Base-by-base conservation (phyloP, 2,113 vertebrate species). In the Lycaon pictus region DNA sequence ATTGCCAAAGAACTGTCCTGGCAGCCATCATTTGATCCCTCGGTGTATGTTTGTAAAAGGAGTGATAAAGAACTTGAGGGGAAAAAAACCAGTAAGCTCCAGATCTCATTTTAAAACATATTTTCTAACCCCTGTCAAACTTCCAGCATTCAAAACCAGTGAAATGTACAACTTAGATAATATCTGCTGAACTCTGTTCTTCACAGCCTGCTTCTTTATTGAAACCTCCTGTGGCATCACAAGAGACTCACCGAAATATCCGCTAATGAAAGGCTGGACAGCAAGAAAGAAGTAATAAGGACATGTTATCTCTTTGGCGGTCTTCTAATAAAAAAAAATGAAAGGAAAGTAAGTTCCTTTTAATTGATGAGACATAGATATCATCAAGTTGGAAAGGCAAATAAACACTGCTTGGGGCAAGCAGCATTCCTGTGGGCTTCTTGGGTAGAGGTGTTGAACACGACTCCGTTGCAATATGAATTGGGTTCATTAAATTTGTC, bases 241-340 rank as follows among this genome's bases (percentile, higher is more conserved):
- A 94, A 89, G 10, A 96, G 63, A 91, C 71, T 88, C 86, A 71
- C 53, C 32, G 67, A 97, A 97, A 97, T 96, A 97, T 94, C 91
- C 27, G 29, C 88, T 98, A 96, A 98, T 98, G 96, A 98, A 97
- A 98, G 96, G 56, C 71, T 95, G 62, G 86, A 96, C 62, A 65
- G 77, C 81, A 95, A 97, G 93, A 94, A 97, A 96, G 32, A 96
- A 96, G 88, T 93, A 95, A 97, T 94, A 94, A 98, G 81, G 43
- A 93, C 35, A 92, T 92, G 96, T 95, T 98, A 98, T 98, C 95
- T 97, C 77, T 95, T 94, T 95, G 91, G 56, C 56, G 92, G 83
- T 89, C 79, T 95, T 98, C 83, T 97, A 97, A 97, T 97, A 94
- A 96, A 94, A 92, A 92, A 83, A 97, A 96, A 97, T 95, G 93